phyloP scores from a whole-genome alignment of 2,888 invertebrate species.

The Allolobophora icterica region DNA sequence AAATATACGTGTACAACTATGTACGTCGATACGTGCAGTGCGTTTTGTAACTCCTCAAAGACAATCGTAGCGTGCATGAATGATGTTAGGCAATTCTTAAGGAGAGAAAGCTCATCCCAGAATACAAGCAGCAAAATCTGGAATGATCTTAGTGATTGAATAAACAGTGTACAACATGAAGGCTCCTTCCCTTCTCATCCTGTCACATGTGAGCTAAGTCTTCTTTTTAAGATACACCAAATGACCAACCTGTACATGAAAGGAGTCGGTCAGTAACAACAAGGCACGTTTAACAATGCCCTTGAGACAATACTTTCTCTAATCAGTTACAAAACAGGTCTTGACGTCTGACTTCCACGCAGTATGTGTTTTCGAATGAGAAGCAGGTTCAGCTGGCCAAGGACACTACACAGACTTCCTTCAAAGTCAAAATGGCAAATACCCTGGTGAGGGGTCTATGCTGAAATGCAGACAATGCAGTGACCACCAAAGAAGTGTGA shows the following conservation, averaged over 20 bases:
- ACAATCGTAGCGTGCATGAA: background rate
- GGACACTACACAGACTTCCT: background rate
- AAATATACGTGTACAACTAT: too few relatives aligned
- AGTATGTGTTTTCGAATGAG: too few relatives aligned
- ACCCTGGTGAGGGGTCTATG: background rate
- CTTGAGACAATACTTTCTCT: background rate
- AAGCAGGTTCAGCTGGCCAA: background rate
- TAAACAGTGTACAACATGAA: background rate
- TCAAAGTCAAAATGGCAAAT: background rate
- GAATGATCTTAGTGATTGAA: background rate
- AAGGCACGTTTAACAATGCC: slow-evolving; percentile 17
- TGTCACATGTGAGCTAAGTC: background rate
- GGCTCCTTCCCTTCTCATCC: background rate
- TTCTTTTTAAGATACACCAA: background rate
- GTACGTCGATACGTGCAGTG: background rate
- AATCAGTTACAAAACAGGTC: background rate
- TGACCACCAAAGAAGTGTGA: background rate
- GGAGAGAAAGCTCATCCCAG: background rate
- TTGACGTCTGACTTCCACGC: background rate
- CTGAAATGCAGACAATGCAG: background rate
- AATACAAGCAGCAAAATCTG: background rate
- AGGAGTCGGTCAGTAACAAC: background rate
- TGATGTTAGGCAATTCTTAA: background rate
- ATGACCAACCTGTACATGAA: background rate
- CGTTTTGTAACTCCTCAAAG: background rate